Percentiles rank a stretch among this genome's conserved stretches.
These are phyloP conservation scores for Urocynchramus pylzowi DNA, from an alignment of 2,113 vertebrate species.

Conservation along the genomic window DNA sequence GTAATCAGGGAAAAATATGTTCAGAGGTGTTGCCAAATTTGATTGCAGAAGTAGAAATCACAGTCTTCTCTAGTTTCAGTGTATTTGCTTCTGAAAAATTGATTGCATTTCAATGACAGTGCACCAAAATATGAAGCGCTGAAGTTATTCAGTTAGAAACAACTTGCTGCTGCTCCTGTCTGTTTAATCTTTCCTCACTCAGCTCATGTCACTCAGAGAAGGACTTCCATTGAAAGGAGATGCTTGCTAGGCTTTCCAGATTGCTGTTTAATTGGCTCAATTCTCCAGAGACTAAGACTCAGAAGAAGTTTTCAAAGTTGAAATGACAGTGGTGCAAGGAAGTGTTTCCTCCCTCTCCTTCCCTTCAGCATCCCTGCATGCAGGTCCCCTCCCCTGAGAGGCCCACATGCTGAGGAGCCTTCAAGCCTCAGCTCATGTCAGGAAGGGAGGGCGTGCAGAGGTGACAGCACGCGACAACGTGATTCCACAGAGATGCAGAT, in stretches of 20 bases:
- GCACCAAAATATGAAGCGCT: background rate
- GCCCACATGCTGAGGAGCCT: background rate
- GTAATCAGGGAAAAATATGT: background rate
- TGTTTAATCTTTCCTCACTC: background rate
- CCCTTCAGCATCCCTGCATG: background rate
- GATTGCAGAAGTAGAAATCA: background rate
- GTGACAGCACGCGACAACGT: accelerated
- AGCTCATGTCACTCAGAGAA: background rate
- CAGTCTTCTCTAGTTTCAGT: background rate
- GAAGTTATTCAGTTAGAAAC: background rate
- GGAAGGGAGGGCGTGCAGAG: background rate
- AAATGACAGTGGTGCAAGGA: background rate
- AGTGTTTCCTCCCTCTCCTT: background rate
- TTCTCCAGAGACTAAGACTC: background rate
- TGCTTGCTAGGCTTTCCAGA: background rate
- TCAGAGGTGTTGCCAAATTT: background rate
- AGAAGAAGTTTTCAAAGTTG: background rate
- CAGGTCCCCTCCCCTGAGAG: background rate
- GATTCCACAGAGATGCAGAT: background rate
- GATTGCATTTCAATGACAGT: background rate
- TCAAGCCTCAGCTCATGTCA: background rate
- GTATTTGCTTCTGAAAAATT: background rate
- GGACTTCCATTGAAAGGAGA: background rate
- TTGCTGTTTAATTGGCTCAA: conserved; percentile 1
- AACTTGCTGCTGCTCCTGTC: background rate